Base-by-base conservation (phyloP, 2,888 invertebrate genomes). In the Baccha elongata region DNA sequence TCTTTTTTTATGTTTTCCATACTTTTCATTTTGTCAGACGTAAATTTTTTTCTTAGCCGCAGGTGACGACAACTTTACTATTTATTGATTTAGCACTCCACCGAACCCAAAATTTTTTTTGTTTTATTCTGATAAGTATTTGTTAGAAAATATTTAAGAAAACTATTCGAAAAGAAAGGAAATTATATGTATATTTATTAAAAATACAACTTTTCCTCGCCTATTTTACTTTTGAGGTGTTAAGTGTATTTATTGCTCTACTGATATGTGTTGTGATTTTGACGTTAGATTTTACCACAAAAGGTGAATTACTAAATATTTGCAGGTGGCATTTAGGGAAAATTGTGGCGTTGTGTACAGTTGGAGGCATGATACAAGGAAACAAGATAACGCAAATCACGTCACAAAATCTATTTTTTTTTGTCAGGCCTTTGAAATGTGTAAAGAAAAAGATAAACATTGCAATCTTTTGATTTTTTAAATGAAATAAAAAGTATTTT, bases 1-100 rank as follows among this genome's bases (percentile, higher is more conserved):
- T 94, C 93, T 75, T 91, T 89, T 89, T 92, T 91, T 85, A 94
- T 93, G 86, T 90, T 91, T 84, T 93, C 93, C 21, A 85, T 65
- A 46, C 81, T 84, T 74, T 85, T 84, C 85, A 85, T 85, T 68
- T 64, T 79, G 76, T 15, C 64, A 23, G 3, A 53, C 19, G 3
- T 53, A 15, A 7, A 40, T 17, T 46, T 37, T 37, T 13, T n/a
- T 7, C 19, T 1, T 40, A 21, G 19, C 17, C 15, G 42, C 11
- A 19, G 37, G 8, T 19, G 19, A 21, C 11, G 6, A 35, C 8
- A 52, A 2, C 15, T 62, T 69, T 8, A 62, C 48, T 15, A 23
- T 4, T 5, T 3, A 23, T 23, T 37, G 11, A 52, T 44, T 65
- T 64, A n/a, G 35, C 42, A 17, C 1, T n/a, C 11, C 3, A 40